These are phyloP conservation scores for Empis livida DNA, from an alignment of 2,888 invertebrate species.

Conservation along the genomic window DNA sequence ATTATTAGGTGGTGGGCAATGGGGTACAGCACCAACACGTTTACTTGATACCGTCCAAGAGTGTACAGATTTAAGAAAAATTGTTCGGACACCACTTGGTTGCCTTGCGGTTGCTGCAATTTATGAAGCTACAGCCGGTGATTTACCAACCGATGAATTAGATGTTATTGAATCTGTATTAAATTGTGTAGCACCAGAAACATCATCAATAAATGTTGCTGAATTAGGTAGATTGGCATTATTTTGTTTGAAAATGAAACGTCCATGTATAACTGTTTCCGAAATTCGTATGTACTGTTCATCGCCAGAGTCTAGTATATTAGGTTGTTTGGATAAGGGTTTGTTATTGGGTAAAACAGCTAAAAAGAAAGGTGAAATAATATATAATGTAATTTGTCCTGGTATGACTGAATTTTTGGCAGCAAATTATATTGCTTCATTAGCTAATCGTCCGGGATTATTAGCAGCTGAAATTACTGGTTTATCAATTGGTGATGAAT, in stretches of 20 bases:
- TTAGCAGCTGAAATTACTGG: conserved; percentile 37
- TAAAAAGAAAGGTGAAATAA: conserved; percentile 32
- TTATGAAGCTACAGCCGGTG: conserved; percentile 37
- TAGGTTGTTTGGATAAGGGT: conserved; percentile 38
- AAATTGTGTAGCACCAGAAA: conserved; percentile 27
- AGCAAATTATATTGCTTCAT: conserved; percentile 42
- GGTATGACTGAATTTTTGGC: conserved; percentile 42
- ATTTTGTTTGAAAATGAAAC: conserved; percentile 37
- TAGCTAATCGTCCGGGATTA: conserved; percentile 39
- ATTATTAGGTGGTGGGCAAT: conserved; percentile 38
- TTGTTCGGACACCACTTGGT: conserved; percentile 41
- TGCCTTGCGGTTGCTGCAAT: conserved; percentile 41
- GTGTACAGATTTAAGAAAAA: conserved; percentile 31
- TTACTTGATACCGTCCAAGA: conserved; percentile 35
- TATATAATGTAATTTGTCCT: conserved; percentile 39
- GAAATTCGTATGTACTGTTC: conserved; percentile 38
- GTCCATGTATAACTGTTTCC: conserved; percentile 38
- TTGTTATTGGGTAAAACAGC: conserved; percentile 33
- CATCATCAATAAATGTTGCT: conserved; percentile 27
- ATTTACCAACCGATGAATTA: conserved; percentile 29
- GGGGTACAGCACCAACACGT: conserved; percentile 35
- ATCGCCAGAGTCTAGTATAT: conserved; percentile 30
- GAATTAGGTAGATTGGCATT: conserved; percentile 41
- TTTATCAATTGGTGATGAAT: conserved; percentile 28
- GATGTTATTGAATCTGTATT: conserved; percentile 30